Percentiles rank a stretch among this genome's conserved stretches.
These are phyloP conservation scores for Himalopsyche anomala DNA, from an alignment of 2,888 invertebrate genomes.

Conservation along the genomic window DNA sequence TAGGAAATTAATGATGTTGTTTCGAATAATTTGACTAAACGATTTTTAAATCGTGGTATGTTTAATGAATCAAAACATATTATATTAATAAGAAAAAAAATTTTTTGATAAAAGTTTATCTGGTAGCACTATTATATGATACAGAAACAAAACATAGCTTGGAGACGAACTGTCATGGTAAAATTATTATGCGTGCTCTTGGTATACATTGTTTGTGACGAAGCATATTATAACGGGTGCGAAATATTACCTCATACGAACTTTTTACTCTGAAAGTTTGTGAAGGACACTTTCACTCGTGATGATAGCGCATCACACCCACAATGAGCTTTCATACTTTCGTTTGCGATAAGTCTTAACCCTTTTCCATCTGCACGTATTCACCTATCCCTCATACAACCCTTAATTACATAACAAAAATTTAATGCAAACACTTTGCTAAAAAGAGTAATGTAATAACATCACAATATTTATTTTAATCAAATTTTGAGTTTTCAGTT, in stretches of 20 bases:
- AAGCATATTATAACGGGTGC: conserved; percentile 49
- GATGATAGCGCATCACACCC: conserved; percentile 51
- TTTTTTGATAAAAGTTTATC: no score
- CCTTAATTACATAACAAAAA: background rate
- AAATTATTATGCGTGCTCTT: background rate
- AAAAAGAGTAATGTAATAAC: background rate
- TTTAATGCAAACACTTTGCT: background rate
- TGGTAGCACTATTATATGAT: no score
- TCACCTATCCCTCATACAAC: background rate
- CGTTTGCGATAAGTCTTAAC: conserved; percentile 56
- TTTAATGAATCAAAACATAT: no score
- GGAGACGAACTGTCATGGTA: background rate
- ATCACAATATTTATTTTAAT: background rate
- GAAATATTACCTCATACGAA: conserved; percentile 60
- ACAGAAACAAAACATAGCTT: background rate
- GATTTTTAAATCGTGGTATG: no score
- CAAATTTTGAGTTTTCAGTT: no score
- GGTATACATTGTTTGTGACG: conserved; percentile 10
- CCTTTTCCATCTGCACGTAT: conserved; percentile 48
- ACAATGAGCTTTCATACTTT: conserved; percentile 55
- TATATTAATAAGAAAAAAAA: no score
- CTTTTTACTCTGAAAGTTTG: conserved; percentile 64
- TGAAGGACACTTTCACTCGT: conserved; percentile 51
- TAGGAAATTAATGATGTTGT: no score
- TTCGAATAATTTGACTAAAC: no score